Conservation (phyloP, 2,113 vertebrate genomes). For the Crocuta crocuta region DNA sequence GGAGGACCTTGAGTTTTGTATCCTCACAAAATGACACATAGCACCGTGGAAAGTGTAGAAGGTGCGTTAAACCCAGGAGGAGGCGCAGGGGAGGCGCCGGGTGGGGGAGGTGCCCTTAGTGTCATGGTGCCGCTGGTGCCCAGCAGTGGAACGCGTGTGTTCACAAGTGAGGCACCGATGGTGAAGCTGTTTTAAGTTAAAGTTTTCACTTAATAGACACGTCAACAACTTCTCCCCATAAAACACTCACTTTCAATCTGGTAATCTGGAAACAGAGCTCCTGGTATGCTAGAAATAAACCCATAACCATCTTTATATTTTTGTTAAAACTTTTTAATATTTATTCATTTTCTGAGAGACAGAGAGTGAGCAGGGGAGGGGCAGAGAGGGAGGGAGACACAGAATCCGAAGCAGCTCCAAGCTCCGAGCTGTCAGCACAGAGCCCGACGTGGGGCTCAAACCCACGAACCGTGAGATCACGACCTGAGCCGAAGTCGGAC, state of each 20-base stretch:
- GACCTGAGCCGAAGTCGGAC: too few relatives aligned
- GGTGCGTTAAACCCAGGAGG: neutral
- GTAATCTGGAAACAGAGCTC: neutral
- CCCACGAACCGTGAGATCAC: too few relatives aligned
- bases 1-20: neutral
- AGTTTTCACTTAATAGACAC: neutral
- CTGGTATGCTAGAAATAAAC: neutral
- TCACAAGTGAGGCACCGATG: rapidly evolving
- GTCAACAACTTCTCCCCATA: neutral
- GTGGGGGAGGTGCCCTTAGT: too few relatives aligned
- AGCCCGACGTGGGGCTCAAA: too few relatives aligned
- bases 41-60: too few relatives aligned
- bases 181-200: neutral
- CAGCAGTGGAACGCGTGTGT: rapidly evolving
- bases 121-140: rapidly evolving
- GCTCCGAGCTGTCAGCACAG: too few relatives aligned
- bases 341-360: too few relatives aligned
- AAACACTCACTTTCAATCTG: neutral
- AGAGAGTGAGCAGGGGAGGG: too few relatives aligned
- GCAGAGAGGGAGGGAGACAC: too few relatives aligned
- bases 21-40: neutral
- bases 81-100: rapidly evolving
- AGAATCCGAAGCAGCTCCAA: too few relatives aligned
- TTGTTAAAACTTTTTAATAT: too few relatives aligned
- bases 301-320: rapidly evolving